A percentile compares a stretch with the other conserved stretches of the same genome.
These are phyloP conservation scores for Drosophila ogumai DNA, from an alignment of 1,140 invertebrate species.

Conservation along the genomic window DNA sequence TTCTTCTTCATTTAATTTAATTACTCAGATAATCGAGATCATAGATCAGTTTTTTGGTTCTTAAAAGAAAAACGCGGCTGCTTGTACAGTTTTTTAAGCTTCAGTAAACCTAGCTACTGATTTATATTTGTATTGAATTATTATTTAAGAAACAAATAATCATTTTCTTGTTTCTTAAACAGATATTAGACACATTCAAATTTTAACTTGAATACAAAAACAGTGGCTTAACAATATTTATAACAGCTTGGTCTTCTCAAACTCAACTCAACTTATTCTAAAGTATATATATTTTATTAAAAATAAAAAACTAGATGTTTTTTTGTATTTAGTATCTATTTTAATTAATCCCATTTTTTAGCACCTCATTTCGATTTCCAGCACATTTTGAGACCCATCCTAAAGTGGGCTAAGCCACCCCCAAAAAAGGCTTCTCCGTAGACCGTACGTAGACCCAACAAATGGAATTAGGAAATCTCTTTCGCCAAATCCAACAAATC, in stretches of 20 bases:
- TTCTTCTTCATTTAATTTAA: too few relatives aligned
- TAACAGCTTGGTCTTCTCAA: neutral
- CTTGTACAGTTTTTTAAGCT: neutral
- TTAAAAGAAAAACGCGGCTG: neutral
- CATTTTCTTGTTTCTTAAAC: too few relatives aligned
- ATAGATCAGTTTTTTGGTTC: neutral
- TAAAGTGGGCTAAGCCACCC: slow-evolving; percentile 36
- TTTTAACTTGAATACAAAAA: neutral
- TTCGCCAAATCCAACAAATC: slow-evolving; percentile 80
- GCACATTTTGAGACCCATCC: slow-evolving; percentile 17
- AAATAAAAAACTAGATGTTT: too few relatives aligned
- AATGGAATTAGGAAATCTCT: slow-evolving; percentile 84
- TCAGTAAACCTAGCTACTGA: neutral
- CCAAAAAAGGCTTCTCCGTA: slow-evolving; percentile 24
- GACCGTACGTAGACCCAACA: slow-evolving; percentile 28
- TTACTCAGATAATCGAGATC: neutral
- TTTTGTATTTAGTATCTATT: neutral
- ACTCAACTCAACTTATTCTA: neutral
- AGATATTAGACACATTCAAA: neutral
- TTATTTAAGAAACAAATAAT: neutral
- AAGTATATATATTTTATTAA: neutral
- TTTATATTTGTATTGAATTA: neutral
- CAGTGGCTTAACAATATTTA: neutral
- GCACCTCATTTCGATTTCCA: slow-evolving; percentile 12
- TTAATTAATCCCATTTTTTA: neutral